Evolutionary conservation across 2,797 vertebrate genomes (phyloP).

Genomic region (Sebastes matsubarae): DNA sequence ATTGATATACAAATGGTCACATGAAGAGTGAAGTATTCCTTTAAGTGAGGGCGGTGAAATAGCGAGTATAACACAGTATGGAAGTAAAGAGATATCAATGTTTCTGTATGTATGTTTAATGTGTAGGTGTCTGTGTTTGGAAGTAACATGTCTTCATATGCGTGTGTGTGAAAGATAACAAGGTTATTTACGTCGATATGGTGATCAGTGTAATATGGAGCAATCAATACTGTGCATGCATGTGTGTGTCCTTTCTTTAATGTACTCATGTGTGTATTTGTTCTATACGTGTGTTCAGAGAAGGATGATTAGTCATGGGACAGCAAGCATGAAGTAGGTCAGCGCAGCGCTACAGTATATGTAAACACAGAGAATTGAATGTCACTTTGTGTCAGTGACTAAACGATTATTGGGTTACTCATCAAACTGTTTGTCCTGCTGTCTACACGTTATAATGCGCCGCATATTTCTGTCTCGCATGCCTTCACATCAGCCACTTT

Average conservation of each 20-base stretch:
- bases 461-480: background rate
- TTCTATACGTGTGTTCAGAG: background rate
- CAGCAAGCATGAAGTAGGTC: slow-evolving; percentile 11
- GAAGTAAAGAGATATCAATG: background rate
- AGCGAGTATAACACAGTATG: background rate
- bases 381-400: background rate
- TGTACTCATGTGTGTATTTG: background rate
- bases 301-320: background rate
- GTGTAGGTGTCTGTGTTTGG: background rate
- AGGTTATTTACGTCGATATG: slow-evolving; percentile 7
- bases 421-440: slow-evolving; percentile 19
- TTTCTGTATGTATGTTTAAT: background rate
- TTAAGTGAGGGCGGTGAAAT: background rate
- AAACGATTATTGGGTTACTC: background rate
- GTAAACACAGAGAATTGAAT: background rate
- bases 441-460: background rate
- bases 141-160: background rate
- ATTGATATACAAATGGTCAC: too few species aligned
- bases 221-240: slow-evolving; percentile 2
- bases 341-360: background rate
- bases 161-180: background rate
- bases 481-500: background rate
- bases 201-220: background rate
- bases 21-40: background rate
- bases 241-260: background rate